Evolutionary conservation across 2,797 vertebrate species (phyloP), one percentile per base, ranked within the genome.

Genomic region (Hyperoplus lanceolatus): DNA sequence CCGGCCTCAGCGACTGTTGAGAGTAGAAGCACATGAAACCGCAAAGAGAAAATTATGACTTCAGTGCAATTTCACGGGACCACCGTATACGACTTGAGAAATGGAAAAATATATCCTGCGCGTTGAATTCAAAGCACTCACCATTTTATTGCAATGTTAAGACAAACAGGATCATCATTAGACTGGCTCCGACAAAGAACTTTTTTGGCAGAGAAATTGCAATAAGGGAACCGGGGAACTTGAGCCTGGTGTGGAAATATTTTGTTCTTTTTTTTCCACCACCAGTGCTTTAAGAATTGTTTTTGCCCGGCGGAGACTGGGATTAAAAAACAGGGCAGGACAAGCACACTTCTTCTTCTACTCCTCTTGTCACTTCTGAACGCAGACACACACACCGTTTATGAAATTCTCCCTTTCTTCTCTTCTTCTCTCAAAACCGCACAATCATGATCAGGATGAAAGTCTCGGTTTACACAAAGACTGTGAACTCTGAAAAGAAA

Each of bases 21-120:
- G 79, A 58, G 18, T 38, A 67, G 43, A 69, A 80, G 79, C 11
- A 49, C 36, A 39, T 58, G 10, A 71, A 85, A 73, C 75, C 60
- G 48, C 59, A 59, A 56, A 54, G 60, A 73, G 2, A 6, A 65
- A 73, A 59, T 46, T 15, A 45, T 21, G 54, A 77, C 43, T 54
- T 63, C n/a, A 72, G 12, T 15, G n/a, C 8, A 61, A 56, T 21
- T 60, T 70, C 18, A 67, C 21, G 36, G 53, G 59, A 48, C 48
- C 11, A 5, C 13, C 8, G 42, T 90, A 90, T 46, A 54, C 62
- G 80, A 36, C 59, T 64, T n/a, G 89, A 92, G 92, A 91, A 95
- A 91, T 92, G 93, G 94, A 45, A 69, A 70, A 29, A 73, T 55
- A 70, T 56, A 53, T 69, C 29, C 65, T 42, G 45, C 6, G 2